Conservation (phyloP, 2,888 invertebrate species). For the Pristionchus entomophagus region DNA sequence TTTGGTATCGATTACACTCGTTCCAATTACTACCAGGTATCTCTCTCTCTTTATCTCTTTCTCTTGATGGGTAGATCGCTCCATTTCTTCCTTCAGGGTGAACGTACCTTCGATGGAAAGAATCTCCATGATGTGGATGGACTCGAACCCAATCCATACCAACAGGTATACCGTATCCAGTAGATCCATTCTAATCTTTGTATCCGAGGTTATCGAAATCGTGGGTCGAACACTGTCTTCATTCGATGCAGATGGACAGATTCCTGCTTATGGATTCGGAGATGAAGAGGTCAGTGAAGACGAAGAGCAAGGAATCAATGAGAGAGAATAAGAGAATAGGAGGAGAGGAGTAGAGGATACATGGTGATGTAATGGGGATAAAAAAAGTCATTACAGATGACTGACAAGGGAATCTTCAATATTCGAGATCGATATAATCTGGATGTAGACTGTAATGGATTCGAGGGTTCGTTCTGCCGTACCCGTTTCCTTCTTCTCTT, state of each 20-base stretch:
- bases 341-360: too few relatives aligned
- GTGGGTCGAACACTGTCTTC: slow-evolving; percentile 78
- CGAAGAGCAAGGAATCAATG: too few relatives aligned
- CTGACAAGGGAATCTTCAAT: slow-evolving; percentile 70
- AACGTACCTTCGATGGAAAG: slow-evolving; percentile 78
- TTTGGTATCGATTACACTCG: slow-evolving; percentile 79
- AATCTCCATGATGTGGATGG: slow-evolving; percentile 77
- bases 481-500: not conserved
- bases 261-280: slow-evolving; percentile 79
- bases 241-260: slow-evolving; percentile 78
- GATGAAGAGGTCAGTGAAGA: slow-evolving; percentile 77
- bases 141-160: slow-evolving; percentile 78
- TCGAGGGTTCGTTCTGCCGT: slow-evolving; percentile 65
- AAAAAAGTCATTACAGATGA: slow-evolving; percentile 47
- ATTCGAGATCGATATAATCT: slow-evolving; percentile 71
- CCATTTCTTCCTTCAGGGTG: slow-evolving; percentile 76
- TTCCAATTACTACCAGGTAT: slow-evolving; percentile 79
- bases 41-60: slow-evolving; percentile 46
- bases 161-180: slow-evolving; percentile 67
- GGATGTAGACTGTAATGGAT: slow-evolving; percentile 76
- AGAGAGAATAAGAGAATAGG: too few relatives aligned
- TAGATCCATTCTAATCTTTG: not conserved
- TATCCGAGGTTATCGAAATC: slow-evolving; percentile 77
- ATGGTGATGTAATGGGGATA: not conserved
- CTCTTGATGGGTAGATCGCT: too few relatives aligned